Evolutionary conservation across 2,888 invertebrate species (phyloP), one percentile per base, ranked within the genome.

Genomic region (Cyaniris semiargus): DNA sequence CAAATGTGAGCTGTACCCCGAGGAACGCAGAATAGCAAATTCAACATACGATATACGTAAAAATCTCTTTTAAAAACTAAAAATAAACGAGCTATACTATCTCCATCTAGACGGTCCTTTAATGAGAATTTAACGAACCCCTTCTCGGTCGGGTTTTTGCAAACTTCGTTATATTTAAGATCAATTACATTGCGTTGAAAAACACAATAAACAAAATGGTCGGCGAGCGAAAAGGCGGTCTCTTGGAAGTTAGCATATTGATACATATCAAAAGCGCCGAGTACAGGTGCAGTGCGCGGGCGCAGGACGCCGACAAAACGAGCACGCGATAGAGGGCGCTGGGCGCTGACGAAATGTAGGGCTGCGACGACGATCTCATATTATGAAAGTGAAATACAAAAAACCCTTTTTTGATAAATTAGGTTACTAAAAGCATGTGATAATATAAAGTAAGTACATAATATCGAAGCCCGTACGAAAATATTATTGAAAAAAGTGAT

Each of bases 211-310:
- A 74, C 74, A 53, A 74, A 74, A 74, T 74, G 44, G 53, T 23
- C 74, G 74, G 74, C 27, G 53, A 53, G 48, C 48, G 53, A 27
- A 74, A 74, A 77, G 71, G 77, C 77, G 77, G 77, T 71, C 70
- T 72, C 72, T 58, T 72, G 87, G 84, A 85, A 85, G 86, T 91
- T 90, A 90, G 90, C 89, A 91, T 91, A 90, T 90, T 90, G 90
- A 90, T 90, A 88, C 82, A 87, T 87, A 89, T 91, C 90, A 92
- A 91, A 91, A 88, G 75, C 77, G 81, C 81, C 80, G 80, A 79
- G 82, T 83, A 80, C 83, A 77, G 72, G 72, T 77, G 77, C 77
- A 56, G 82, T 83, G 87, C 88, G 86, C 86, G 83, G 83, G 87
- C 89, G 88, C 88, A 85, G 83, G 86, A 87, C 88, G 87, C 89